Evolutionary conservation across 2,113 vertebrate species (phyloP).

Genomic region (Eudorcas thomsonii): DNA sequence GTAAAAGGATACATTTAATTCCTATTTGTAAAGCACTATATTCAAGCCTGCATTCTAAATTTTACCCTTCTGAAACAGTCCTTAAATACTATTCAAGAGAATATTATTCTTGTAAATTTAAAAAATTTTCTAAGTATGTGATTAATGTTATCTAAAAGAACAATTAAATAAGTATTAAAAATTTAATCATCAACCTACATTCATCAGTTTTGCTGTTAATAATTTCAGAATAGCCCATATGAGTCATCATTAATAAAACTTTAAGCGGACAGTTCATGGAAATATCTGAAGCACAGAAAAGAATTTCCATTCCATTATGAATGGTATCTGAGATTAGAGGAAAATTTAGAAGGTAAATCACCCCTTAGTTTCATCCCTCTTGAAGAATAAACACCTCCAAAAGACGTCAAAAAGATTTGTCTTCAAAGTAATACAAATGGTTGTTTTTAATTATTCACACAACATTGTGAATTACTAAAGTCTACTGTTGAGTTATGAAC

Average conservation of each 20-base stretch:
- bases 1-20: not conserved
- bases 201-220: conserved; percentile 40
- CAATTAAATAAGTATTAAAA: conserved; percentile 23
- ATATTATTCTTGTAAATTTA: not conserved
- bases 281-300: conserved; percentile 23
- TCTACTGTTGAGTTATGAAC: conserved; percentile 34
- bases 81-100: conserved; percentile 25
- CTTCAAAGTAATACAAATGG: conserved; percentile 4
- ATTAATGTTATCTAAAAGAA: conserved; percentile 32
- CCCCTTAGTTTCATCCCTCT: not conserved
- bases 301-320: conserved; percentile 1
- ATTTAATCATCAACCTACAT: conserved; percentile 9
- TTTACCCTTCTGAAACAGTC: not conserved
- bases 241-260: conserved; percentile 33
- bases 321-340: not conserved
- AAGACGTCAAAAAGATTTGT: conserved; percentile 9
- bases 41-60: not conserved
- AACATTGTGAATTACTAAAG: conserved; percentile 18
- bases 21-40: not conserved
- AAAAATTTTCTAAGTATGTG: not conserved
- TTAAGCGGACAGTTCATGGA: not conserved
- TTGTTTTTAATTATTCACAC: conserved; percentile 23
- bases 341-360: not conserved
- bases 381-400: not conserved
- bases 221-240: conserved; percentile 30